Conservation (phyloP, 2,113 vertebrate genomes). For the Poeciliopsis retropinna region DNA sequence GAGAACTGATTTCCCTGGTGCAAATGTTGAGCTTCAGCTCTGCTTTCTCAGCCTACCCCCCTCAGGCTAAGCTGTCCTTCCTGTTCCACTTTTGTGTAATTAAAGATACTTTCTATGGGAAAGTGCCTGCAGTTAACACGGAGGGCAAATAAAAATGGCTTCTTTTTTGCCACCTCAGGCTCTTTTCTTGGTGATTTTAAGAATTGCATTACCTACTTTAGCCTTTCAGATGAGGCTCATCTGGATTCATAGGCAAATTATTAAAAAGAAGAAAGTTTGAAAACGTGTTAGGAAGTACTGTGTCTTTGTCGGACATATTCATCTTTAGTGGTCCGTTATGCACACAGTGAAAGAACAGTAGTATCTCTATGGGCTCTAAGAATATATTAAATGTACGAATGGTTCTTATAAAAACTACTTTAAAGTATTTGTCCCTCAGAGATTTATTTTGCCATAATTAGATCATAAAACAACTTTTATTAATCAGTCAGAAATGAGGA, state of each 20-base stretch:
- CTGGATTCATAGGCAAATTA: constrained; percentile 56
- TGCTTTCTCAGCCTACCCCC: constrained; percentile 58
- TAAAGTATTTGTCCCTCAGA: no score
- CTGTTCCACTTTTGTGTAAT: constrained; percentile 75
- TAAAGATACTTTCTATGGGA: constrained; percentile 74
- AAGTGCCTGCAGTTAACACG: constrained; percentile 69
- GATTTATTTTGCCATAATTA: no score
- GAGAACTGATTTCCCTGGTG: constrained; percentile 74
- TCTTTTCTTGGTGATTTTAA: constrained; percentile 55
- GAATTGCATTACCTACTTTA: constrained; percentile 60
- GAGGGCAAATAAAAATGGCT: constrained; percentile 66
- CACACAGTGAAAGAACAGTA: not conserved
- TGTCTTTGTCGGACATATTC: constrained; percentile 9
- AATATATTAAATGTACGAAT: no score
- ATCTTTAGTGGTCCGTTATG: not conserved
- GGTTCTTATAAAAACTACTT: no score
- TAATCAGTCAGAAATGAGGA: no score
- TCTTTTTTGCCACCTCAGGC: constrained; percentile 56
- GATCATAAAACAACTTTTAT: no score
- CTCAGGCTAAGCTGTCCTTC: constrained; percentile 70
- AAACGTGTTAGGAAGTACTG: constrained; percentile 16
- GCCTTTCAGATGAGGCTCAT: constrained; percentile 46
- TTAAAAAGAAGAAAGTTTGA: constrained; percentile 43
- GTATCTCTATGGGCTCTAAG: no score
- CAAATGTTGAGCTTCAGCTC: constrained; percentile 59